These are phyloP conservation scores for Nasonia giraulti DNA, from an alignment of 1,140 invertebrate species.

Conservation along the genomic window DNA sequence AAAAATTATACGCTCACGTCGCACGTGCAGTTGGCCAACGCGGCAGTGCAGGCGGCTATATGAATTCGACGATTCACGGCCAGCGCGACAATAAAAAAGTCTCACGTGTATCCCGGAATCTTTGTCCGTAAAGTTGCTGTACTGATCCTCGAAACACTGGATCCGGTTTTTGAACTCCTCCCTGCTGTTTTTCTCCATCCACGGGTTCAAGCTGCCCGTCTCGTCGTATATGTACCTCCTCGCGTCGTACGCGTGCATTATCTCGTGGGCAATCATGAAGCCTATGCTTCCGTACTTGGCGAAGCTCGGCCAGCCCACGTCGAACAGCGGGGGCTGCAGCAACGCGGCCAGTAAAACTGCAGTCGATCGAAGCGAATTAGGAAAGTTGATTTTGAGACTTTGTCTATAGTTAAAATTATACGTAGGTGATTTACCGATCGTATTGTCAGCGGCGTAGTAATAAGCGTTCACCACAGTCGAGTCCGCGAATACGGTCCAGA, in stretches of 20 bases:
- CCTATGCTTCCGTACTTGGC: conserved; percentile 76
- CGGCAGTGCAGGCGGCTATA: too few species aligned
- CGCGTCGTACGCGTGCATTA: conserved; percentile 78
- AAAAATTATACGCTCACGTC: too few species aligned
- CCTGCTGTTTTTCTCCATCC: conserved; percentile 62
- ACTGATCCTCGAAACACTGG: conserved; percentile 62
- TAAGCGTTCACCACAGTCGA: neutral
- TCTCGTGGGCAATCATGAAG: conserved; percentile 78
- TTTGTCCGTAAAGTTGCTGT: conserved; percentile 49
- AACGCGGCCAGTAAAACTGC: neutral
- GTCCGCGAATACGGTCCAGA: neutral
- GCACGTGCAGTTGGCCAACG: too few species aligned
- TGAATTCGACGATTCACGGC: too few species aligned
- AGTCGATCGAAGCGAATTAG: neutral
- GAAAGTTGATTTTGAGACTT: neutral
- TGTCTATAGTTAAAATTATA: neutral
- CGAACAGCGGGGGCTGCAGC: neutral
- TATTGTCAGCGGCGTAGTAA: neutral
- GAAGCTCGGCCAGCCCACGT: neutral
- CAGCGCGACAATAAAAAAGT: too few species aligned
- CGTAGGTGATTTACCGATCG: neutral
- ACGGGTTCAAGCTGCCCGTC: conserved; percentile 62
- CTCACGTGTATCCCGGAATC: conserved; percentile 37
- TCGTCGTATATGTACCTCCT: conserved; percentile 61
- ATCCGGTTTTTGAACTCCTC: conserved; percentile 56